Evolutionary conservation across 1,140 invertebrate genomes (phyloP).

Genomic region (Saccostrea glomerata): DNA sequence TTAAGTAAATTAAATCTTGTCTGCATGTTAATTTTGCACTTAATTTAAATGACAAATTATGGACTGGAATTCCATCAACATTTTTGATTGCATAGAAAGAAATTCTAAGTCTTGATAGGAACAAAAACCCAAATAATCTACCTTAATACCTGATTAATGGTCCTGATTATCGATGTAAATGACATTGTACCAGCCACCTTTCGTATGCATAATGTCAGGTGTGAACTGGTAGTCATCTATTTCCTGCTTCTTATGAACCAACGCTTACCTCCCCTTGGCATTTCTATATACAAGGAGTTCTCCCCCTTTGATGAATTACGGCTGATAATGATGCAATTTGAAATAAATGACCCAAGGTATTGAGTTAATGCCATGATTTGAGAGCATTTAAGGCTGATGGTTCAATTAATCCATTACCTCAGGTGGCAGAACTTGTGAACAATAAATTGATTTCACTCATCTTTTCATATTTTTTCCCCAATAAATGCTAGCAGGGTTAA

Average conservation of each 20-base stretch:
- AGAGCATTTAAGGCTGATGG: constrained; percentile 3
- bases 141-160: neutral
- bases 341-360: neutral
- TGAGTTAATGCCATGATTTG: constrained; percentile 29
- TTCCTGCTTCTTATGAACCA: neutral
- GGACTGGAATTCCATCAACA: neutral
- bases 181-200: neutral
- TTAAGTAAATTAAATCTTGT: neutral
- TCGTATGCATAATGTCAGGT: neutral
- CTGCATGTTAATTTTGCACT: neutral
- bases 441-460: constrained; percentile 22
- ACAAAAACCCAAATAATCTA: neutral
- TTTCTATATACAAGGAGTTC: neutral
- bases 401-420: constrained; percentile 17
- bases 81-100: neutral
- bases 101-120: neutral
- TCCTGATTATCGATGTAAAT: neutral
- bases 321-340: constrained; percentile 21
- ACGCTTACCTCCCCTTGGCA: neutral
- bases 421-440: constrained; percentile 7
- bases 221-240: neutral
- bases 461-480: neutral
- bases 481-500: neutral
- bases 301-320: constrained; percentile 20
- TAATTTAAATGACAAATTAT: neutral